Conservation (phyloP, 2,888 invertebrate genomes). For the Lingula anatina region DNA sequence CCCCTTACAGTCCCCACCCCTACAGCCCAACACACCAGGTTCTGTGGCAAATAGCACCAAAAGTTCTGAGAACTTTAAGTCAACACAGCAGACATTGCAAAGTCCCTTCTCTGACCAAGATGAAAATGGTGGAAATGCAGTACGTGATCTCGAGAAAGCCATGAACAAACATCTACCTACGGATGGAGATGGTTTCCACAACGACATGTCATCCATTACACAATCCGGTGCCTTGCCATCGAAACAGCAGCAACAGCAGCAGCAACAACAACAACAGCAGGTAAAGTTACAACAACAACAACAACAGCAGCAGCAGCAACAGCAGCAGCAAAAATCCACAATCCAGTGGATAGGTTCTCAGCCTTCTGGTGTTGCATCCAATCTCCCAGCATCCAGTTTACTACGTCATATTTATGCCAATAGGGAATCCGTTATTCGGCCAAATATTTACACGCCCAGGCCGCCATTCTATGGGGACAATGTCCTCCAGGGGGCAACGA, state of each 20-base stretch:
- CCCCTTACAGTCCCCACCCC: not conserved
- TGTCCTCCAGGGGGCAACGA: conserved; percentile 58
- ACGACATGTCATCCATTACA: conserved; percentile 6
- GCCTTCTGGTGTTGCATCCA: conserved; percentile 26
- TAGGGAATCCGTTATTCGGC: conserved; percentile 89
- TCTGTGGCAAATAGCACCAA: not conserved
- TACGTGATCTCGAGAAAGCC: conserved; percentile 89
- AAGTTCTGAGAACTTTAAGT: conserved; percentile 4
- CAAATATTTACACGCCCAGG: conserved; percentile 58
- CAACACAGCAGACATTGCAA: conserved; percentile 2
- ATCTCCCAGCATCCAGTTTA: conserved; percentile 80
- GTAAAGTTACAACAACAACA: too few species aligned
- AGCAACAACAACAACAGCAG: too few species aligned
- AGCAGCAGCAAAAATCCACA: conserved; percentile 38
- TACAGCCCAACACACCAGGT: not conserved
- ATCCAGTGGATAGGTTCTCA: conserved; percentile 84
- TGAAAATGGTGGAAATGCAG: conserved; percentile 55
- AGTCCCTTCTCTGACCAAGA: not conserved
- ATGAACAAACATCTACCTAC: conserved; percentile 87
- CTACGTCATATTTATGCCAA: conserved; percentile 86
- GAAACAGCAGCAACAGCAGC: too few species aligned
- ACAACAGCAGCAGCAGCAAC: not conserved
- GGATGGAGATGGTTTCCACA: too few species aligned
- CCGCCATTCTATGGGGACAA: conserved; percentile 33
- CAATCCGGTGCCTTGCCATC: too few species aligned